phyloP scores from a whole-genome alignment of 2,113 vertebrate species.

The Pterocles burchelli region DNA sequence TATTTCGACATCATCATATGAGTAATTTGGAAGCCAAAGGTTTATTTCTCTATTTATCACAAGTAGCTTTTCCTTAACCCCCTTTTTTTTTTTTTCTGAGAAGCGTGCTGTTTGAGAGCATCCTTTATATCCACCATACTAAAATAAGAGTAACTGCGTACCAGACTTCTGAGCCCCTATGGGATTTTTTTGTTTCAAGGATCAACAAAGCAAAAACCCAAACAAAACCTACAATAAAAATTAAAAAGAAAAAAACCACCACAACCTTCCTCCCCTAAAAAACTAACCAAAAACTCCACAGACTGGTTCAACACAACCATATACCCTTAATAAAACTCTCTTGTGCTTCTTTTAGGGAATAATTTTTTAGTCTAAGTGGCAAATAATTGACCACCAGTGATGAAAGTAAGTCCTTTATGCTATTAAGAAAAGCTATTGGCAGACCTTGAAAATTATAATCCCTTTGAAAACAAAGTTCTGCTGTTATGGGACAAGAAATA shows the following conservation, averaged over 20 bases:
- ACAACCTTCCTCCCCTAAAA: background rate
- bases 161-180: background rate
- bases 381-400: background rate
- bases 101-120: background rate
- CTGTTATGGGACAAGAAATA: background rate
- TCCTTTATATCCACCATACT: background rate
- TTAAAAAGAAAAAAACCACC: background rate
- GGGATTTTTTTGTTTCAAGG: background rate
- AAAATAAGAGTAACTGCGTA: background rate
- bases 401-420: background rate
- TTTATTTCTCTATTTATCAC: background rate
- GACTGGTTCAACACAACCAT: background rate
- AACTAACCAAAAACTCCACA: background rate
- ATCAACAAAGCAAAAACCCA: background rate
- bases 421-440: background rate
- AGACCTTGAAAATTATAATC: background rate
- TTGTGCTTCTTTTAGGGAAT: background rate
- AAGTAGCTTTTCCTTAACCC: background rate
- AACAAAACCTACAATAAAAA: background rate
- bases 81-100: background rate
- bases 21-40: constrained; percentile 17
- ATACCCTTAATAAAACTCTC: background rate
- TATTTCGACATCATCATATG: constrained; percentile 52
- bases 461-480: too few species aligned
- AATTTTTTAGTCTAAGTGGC: background rate